These are phyloP conservation scores for Anhinga rufa DNA, from an alignment of 2,113 vertebrate species.

Conservation along the genomic window DNA sequence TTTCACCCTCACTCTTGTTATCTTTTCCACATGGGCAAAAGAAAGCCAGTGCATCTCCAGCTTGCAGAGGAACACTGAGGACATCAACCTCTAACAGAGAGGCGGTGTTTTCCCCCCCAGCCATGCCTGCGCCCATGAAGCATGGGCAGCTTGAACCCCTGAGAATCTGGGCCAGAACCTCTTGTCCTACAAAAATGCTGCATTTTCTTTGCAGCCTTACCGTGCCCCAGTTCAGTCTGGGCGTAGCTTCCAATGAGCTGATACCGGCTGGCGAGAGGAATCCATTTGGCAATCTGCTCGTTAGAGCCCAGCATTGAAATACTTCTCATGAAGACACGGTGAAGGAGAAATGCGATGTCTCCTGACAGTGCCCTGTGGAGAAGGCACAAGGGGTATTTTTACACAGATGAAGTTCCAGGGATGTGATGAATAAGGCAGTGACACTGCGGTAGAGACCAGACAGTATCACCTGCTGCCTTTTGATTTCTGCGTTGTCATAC, in stretches of 20 bases:
- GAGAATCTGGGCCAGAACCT: background rate
- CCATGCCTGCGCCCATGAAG: background rate
- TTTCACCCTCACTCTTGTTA: background rate
- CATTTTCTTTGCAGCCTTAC: conserved; percentile 44
- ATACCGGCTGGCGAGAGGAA: conserved; percentile 31
- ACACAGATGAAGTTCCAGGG: background rate
- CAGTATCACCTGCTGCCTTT: background rate
- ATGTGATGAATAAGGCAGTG: background rate
- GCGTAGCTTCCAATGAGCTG: conserved; percentile 67
- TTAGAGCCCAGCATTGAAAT: conserved; percentile 70
- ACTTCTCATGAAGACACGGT: conserved; percentile 44
- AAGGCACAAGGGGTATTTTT: background rate
- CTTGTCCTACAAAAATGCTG: background rate
- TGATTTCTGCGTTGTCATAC: background rate
- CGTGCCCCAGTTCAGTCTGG: conserved; percentile 79
- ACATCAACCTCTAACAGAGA: background rate
- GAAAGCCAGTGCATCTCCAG: background rate
- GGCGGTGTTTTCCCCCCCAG: background rate
- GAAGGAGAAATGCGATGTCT: conserved; percentile 19
- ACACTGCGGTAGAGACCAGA: background rate
- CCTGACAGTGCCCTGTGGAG: conserved; percentile 54
- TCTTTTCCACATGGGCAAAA: background rate
- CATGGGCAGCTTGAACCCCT: background rate
- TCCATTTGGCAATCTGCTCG: conserved; percentile 73
- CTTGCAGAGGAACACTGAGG: background rate